Evolutionary conservation across 2,797 vertebrate species (phyloP).

Genomic region (Helicolenus hilgendorfi): DNA sequence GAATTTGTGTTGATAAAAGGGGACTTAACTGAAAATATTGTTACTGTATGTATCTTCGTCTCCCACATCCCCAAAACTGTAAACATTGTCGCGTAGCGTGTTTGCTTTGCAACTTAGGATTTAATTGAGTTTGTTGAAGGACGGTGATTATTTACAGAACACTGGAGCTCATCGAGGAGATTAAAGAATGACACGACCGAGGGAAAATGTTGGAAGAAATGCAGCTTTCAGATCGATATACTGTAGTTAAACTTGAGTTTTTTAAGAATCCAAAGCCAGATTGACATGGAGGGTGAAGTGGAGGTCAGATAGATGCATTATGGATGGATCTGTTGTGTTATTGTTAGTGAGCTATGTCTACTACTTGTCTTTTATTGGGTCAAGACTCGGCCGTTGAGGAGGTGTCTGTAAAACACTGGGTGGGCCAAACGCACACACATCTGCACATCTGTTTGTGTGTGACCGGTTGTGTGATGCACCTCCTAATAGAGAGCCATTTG

Average conservation of each 20-base stretch:
- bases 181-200: neutral
- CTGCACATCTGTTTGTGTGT: slow-evolving; percentile 8
- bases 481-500: slow-evolving; percentile 20
- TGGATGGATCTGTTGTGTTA: slow-evolving; percentile 1
- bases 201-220: neutral
- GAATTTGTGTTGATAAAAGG: slow-evolving; percentile 2
- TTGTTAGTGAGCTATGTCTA: slow-evolving; percentile 27
- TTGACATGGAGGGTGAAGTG: neutral
- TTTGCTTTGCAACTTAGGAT: slow-evolving; percentile 41
- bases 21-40: neutral
- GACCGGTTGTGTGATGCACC: slow-evolving; percentile 37
- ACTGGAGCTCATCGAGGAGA: neutral
- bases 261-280: neutral
- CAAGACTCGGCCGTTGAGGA: slow-evolving; percentile 9
- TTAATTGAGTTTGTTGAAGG: slow-evolving; percentile 28
- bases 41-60: slow-evolving; percentile 8
- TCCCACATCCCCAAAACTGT: neutral
- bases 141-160: slow-evolving; percentile 25
- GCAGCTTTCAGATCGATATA: neutral
- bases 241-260: neutral
- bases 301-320: slow-evolving; percentile 27
- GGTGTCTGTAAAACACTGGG: slow-evolving; percentile 34
- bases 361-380: slow-evolving; percentile 41
- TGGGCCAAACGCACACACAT: slow-evolving; percentile 7
- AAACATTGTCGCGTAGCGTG: neutral